Evolutionary conservation across 1,140 invertebrate species (phyloP), one percentile per base, ranked within the genome.

Genomic region (Hermetia illucens): DNA sequence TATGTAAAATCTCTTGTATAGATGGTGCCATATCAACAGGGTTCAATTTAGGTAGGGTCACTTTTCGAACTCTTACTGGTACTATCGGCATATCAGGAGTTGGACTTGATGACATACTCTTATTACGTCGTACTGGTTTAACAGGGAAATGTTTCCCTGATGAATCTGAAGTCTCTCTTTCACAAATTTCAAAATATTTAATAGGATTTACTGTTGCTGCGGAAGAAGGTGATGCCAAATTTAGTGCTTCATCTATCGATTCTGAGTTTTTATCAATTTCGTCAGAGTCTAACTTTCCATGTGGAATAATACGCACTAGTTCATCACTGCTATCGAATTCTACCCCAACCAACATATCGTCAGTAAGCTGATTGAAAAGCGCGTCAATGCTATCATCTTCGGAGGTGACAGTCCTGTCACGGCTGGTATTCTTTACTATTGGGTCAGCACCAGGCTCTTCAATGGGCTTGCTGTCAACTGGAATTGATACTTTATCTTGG

Each of bases 271-370:
- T 30, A n/a, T 17, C 10, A 20, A 39, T 39, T 2, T 30, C 35
- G 13, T 51, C 1, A 47, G 40, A 9, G 16, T 51, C 21, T 1
- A 49, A 51, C 18, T 53, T 21, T 1, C 35, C 34, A 3, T 44
- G 34, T 2, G 52, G 51, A 1, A 44, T 54, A 2, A 58, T 55
- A 8, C 37, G 49, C 3, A 58, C 33, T n/a, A 55, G 21, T 13
- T 58, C 55, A 39, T 58, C 55, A 21, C 53, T 58, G 13, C 53
- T 54, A 43, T 58, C 52, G 19, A 58, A 58, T 12, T 58, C 55
- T 5, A 56, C 53, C 33, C 58, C 44, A 2, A 48, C 55, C 13
- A 58, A 21, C 55, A 58, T 58, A 19, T 58, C 50, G 41, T 58
- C 53, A 12, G 52, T 47, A 13, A 58, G 46, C 10, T 58, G 38